These are phyloP conservation scores for Psix sp. DNA, from an alignment of 1,140 invertebrate genomes.

Conservation along the genomic window DNA sequence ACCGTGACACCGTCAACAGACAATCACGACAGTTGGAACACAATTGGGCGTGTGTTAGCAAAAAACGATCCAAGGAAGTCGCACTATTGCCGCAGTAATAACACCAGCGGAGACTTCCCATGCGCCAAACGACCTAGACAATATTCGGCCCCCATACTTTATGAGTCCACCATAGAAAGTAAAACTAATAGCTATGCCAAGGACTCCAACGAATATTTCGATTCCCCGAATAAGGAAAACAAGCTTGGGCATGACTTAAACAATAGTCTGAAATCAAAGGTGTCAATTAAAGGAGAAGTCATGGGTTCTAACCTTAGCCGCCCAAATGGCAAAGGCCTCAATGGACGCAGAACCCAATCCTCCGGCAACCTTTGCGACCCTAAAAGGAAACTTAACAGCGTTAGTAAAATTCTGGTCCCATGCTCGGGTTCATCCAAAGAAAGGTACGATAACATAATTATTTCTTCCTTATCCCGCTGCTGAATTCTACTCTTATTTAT, in stretches of 20 bases:
- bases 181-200: slow-evolving; percentile 29
- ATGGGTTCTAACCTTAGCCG: slow-evolving; percentile 87
- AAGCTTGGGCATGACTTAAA: slow-evolving; percentile 57
- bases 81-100: slow-evolving; percentile 13
- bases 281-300: slow-evolving; percentile 52
- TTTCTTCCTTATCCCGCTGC: no score
- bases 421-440: slow-evolving; percentile 71
- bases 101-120: slow-evolving; percentile 15
- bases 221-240: slow-evolving; percentile 71
- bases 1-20: slow-evolving; percentile 22
- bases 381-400: slow-evolving; percentile 73
- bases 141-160: slow-evolving; percentile 12
- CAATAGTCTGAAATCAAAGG: no score
- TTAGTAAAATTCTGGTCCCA: slow-evolving; percentile 73
- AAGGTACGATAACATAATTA: no score
- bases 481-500: no score
- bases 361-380: slow-evolving; percentile 79
- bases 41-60: slow-evolving; percentile 35
- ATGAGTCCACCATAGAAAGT: slow-evolving; percentile 6
- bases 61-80: slow-evolving; percentile 31
- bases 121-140: slow-evolving; percentile 33
- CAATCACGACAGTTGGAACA: slow-evolving; percentile 27
- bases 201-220: slow-evolving; percentile 40
- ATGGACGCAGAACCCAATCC: slow-evolving; percentile 83
- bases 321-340: slow-evolving; percentile 82